Conservation (phyloP, 1,140 invertebrate genomes). For the Pogonomyrmex barbatus region DNA sequence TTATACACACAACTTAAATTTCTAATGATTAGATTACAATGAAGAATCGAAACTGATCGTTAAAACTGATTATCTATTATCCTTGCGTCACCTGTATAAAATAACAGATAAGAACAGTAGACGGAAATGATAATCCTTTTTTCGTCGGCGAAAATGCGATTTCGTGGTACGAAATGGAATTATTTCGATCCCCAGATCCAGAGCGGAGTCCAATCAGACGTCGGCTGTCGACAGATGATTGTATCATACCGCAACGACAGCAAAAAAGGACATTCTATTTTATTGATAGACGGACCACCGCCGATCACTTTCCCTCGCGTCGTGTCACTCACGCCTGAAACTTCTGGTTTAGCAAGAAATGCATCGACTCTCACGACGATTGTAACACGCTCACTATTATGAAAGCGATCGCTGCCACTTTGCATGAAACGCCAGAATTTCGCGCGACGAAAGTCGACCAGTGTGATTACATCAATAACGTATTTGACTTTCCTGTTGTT, state of each 20-base stretch:
- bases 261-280: slow-evolving; percentile 25
- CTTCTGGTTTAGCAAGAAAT: slow-evolving; percentile 45
- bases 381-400: slow-evolving; percentile 47
- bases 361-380: slow-evolving; percentile 38
- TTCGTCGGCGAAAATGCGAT: slow-evolving; percentile 13
- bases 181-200: slow-evolving; percentile 26
- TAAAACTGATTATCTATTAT: not conserved
- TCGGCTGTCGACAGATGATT: slow-evolving; percentile 58
- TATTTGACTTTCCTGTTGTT: slow-evolving; percentile 21
- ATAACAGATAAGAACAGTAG: not conserved
- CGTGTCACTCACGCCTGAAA: slow-evolving; percentile 43
- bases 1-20: not conserved
- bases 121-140: slow-evolving; percentile 34
- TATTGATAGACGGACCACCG: slow-evolving; percentile 45
- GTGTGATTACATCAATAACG: slow-evolving; percentile 11
- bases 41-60: not conserved
- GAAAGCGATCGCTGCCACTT: slow-evolving; percentile 48
- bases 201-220: slow-evolving; percentile 56
- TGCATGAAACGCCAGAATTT: slow-evolving; percentile 36
- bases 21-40: not conserved
- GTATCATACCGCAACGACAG: slow-evolving; percentile 50
- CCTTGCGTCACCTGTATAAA: slow-evolving; percentile 21
- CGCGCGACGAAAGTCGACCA: slow-evolving; percentile 31
- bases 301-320: slow-evolving; percentile 39
- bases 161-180: slow-evolving; percentile 50